phyloP scores from a whole-genome alignment of 2,797 vertebrate genomes.

The Melanotaenia boesemani region DNA sequence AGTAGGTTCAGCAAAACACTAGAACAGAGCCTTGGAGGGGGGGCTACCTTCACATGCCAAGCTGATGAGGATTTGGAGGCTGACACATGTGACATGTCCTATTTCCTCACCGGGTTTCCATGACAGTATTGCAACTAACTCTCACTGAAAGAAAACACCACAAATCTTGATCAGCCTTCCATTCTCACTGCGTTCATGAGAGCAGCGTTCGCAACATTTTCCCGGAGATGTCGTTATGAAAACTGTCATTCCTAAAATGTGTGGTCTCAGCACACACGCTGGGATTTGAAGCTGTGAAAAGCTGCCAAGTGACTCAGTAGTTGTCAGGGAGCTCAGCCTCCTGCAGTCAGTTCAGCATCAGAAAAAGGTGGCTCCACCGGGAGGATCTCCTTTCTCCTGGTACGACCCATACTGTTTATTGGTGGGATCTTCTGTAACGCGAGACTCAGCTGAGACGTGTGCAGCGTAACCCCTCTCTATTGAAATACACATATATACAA shows the following conservation, averaged over 20 bases:
- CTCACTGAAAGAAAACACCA: not conserved
- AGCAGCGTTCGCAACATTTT: slow-evolving; percentile 10
- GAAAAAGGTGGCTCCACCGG: no score
- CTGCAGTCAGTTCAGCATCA: no score
- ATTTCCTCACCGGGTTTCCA: not conserved
- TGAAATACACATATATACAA: no score
- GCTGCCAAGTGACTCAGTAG: slow-evolving; percentile 16
- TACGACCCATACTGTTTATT: no score
- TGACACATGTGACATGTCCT: not conserved
- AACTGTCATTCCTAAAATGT: slow-evolving; percentile 44
- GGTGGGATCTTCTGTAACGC: no score
- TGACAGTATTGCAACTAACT: not conserved
- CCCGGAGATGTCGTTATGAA: slow-evolving; percentile 30
- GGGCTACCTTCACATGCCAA: not conserved
- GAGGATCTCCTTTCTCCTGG: no score
- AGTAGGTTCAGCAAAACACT: not conserved
- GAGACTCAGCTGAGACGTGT: no score
- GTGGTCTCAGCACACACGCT: slow-evolving; percentile 27
- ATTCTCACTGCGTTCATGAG: not conserved
- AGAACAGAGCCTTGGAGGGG: not conserved
- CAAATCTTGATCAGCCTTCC: not conserved
- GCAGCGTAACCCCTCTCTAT: no score
- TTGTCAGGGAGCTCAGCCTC: no score
- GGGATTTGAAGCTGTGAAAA: slow-evolving; percentile 12
- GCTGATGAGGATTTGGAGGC: not conserved